These are phyloP conservation scores for Felis chaus DNA, from an alignment of 2,113 vertebrate genomes.

Conservation along the genomic window DNA sequence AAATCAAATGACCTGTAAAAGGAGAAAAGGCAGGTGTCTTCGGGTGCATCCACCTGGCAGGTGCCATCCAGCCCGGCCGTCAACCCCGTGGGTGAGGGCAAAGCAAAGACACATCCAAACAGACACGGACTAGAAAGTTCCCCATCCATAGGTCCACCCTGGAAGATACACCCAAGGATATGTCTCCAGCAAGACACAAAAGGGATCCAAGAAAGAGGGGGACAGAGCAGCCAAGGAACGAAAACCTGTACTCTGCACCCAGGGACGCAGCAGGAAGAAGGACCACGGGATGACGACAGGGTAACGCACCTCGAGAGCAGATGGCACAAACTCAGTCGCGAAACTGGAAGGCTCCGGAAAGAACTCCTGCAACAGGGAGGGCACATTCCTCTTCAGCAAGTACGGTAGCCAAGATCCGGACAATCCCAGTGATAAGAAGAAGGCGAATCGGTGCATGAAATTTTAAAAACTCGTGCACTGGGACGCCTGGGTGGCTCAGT, in stretches of 20 bases:
- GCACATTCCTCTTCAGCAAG: not conserved
- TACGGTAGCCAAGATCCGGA: not conserved
- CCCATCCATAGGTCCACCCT: not conserved
- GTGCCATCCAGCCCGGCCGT: not conserved
- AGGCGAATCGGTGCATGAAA: not conserved
- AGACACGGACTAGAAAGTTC: not conserved
- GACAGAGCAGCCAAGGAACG: not conserved
- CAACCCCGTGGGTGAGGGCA: accelerated
- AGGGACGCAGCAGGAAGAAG: not conserved
- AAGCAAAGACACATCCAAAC: not conserved
- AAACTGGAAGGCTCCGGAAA: not conserved
- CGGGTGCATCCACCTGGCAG: not conserved
- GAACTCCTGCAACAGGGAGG: not conserved
- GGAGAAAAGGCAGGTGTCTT: not conserved
- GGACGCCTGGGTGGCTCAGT: no score
- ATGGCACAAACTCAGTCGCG: not conserved
- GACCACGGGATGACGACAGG: accelerated
- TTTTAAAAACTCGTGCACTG: accelerated
- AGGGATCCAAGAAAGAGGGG: not conserved
- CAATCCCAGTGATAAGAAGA: not conserved
- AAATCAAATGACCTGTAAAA: not conserved
- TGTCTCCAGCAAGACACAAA: not conserved
- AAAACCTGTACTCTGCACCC: not conserved
- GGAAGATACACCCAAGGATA: not conserved
- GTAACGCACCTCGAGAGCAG: accelerated